These are phyloP conservation scores for Eupithecia tripunctaria DNA, from an alignment of 2,888 invertebrate genomes.

Conservation along the genomic window DNA sequence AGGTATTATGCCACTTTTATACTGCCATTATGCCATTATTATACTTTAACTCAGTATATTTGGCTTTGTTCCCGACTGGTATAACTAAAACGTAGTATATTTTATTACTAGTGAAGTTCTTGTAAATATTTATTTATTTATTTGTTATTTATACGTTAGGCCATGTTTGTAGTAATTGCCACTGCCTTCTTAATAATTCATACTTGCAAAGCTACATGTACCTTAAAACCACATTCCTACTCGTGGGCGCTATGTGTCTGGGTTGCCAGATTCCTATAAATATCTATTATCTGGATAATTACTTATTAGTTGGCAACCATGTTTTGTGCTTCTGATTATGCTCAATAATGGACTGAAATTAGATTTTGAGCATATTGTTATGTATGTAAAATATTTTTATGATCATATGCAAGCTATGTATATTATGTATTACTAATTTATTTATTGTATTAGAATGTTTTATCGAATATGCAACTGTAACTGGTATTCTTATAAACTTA, in stretches of 20 bases:
- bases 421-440: neutral
- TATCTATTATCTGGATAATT: neutral
- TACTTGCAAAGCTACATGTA: slow-evolving; percentile 53
- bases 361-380: slow-evolving; percentile 11
- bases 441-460: neutral
- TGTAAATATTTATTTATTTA: slow-evolving; percentile 21
- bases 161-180: neutral
- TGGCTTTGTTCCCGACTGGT: neutral
- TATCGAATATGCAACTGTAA: neutral
- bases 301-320: slow-evolving; percentile 12
- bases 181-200: neutral
- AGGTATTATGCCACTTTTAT: neutral
- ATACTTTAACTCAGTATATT: neutral
- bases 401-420: neutral
- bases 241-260: slow-evolving; percentile 46
- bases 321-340: slow-evolving; percentile 11
- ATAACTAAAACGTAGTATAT: neutral
- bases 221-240: slow-evolving; percentile 66
- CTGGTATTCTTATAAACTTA: neutral
- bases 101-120: neutral
- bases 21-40: neutral
- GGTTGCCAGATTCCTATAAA: slow-evolving; percentile 13
- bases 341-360: slow-evolving; percentile 17
- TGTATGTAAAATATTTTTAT: slow-evolving; percentile 7
- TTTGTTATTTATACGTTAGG: slow-evolving; percentile 10